phyloP scores from a whole-genome alignment of 1,140 invertebrate genomes.

The Phthorimaea operculella region DNA sequence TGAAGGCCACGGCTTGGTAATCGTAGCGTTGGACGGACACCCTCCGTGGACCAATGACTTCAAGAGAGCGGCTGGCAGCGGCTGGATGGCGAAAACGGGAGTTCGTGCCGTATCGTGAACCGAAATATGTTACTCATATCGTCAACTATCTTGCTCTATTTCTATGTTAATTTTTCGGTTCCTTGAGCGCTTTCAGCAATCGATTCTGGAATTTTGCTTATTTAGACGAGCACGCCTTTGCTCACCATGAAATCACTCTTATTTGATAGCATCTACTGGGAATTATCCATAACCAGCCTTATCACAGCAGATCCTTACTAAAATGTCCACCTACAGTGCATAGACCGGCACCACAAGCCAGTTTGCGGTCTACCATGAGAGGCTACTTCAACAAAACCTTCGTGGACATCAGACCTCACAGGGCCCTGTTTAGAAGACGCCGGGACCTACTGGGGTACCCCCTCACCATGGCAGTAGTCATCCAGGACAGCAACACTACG shows the following conservation, averaged over 20 bases:
- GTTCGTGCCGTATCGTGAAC: no score
- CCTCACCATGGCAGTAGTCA: conserved; percentile 45
- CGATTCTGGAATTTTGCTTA: background rate
- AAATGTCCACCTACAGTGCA: conserved; percentile 28
- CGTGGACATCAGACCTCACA: conserved; percentile 26
- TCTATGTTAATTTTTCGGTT: no score
- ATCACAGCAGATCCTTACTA: background rate
- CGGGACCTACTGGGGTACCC: conserved; percentile 35
- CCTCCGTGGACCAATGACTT: no score
- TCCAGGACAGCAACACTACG: conserved; percentile 50
- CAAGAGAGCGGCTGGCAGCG: no score
- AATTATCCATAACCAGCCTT: conserved; percentile 1
- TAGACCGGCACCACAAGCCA: conserved; percentile 26
- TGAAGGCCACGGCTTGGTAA: no score
- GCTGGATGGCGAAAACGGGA: no score
- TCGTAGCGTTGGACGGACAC: no score
- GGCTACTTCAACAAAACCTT: conserved; percentile 36
- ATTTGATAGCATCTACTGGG: no score
- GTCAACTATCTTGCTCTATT: no score
- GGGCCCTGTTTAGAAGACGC: conserved; percentile 36
- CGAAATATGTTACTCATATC: no score
- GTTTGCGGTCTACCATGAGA: conserved; percentile 22
- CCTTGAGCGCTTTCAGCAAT: no score
- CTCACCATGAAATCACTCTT: no score
- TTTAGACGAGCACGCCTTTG: background rate